Conservation (phyloP, 2,113 vertebrate species). For the Daphoenositta chrysoptera region DNA sequence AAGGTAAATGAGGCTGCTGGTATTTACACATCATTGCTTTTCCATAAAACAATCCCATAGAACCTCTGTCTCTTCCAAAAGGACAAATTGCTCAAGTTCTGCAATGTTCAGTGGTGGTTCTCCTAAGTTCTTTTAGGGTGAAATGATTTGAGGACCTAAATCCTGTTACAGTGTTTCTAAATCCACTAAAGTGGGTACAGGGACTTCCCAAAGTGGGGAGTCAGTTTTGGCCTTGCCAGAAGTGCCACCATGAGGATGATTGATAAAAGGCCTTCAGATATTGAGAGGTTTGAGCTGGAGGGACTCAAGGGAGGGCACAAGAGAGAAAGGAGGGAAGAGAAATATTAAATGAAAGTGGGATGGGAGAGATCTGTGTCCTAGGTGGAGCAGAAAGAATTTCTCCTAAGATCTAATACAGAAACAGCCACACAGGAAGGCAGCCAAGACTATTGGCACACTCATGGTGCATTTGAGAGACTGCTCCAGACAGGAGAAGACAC, state of each 20-base stretch:
- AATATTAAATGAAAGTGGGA: not conserved
- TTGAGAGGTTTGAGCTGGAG: not conserved
- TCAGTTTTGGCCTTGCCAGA: not conserved
- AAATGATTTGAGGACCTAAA: not conserved
- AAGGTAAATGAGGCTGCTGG: not conserved
- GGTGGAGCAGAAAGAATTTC: not conserved
- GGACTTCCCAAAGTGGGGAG: not conserved
- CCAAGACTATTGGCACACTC: not conserved
- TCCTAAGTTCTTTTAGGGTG: not conserved
- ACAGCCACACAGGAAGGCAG: not conserved
- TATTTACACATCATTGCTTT: not conserved
- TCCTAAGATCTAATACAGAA: not conserved
- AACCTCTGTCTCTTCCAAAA: not conserved
- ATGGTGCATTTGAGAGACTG: not conserved
- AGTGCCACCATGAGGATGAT: not conserved
- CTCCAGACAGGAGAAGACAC: not conserved
- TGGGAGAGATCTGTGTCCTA: not conserved
- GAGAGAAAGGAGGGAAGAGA: not conserved
- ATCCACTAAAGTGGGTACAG: not conserved
- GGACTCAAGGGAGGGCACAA: fast-evolving
- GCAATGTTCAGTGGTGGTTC: not conserved
- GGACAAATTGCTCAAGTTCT: not conserved
- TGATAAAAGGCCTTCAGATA: not conserved
- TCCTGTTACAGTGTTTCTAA: not conserved
- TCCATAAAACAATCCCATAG: not conserved